These are phyloP conservation scores for Hirtodrosophila duncani DNA, from an alignment of 2,888 invertebrate genomes.

Conservation along the genomic window DNA sequence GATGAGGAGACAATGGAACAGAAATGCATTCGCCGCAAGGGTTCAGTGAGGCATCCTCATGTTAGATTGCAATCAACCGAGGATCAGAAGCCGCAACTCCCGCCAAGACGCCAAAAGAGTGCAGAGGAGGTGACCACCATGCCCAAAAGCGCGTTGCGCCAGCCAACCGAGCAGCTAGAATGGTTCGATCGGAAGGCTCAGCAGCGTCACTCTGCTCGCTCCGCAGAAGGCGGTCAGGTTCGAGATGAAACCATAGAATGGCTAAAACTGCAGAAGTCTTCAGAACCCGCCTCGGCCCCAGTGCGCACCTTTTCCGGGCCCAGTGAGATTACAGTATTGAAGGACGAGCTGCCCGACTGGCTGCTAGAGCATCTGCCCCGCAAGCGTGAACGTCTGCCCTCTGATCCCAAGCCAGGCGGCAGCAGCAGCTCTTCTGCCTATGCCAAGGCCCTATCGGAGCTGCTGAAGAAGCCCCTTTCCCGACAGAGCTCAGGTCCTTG, in stretches of 20 bases:
- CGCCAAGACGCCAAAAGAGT: constrained; percentile 56
- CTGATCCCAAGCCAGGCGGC: constrained; percentile 43
- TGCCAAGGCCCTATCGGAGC: constrained; percentile 75
- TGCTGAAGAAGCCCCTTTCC: constrained; percentile 77
- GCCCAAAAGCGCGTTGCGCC: constrained; percentile 62
- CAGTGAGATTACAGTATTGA: constrained; percentile 77
- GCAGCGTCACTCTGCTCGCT: constrained; percentile 78
- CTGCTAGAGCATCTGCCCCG: constrained; percentile 75
- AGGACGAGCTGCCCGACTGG: constrained; percentile 78
- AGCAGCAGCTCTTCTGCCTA: constrained; percentile 67
- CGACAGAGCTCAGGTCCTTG: constrained; percentile 78
- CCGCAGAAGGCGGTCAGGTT: constrained; percentile 77
- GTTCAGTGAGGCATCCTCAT: constrained; percentile 70
- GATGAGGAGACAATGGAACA: constrained; percentile 78
- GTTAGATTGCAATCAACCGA: constrained; percentile 49
- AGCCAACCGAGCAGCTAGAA: constrained; percentile 73
- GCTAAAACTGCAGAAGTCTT: constrained; percentile 70
- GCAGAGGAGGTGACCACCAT: constrained; percentile 59
- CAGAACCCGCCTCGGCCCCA: constrained; percentile 58
- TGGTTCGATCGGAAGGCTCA: constrained; percentile 78
- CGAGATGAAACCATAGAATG: constrained; percentile 77
- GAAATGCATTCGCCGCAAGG: constrained; percentile 74
- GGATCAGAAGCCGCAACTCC: constrained; percentile 50
- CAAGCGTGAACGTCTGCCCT: constrained; percentile 72
- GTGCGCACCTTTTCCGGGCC: constrained; percentile 78